These are phyloP conservation scores for Phenganax stokvisi DNA, from an alignment of 92 coral and sea anemone genomes.

Conservation along the genomic window DNA sequence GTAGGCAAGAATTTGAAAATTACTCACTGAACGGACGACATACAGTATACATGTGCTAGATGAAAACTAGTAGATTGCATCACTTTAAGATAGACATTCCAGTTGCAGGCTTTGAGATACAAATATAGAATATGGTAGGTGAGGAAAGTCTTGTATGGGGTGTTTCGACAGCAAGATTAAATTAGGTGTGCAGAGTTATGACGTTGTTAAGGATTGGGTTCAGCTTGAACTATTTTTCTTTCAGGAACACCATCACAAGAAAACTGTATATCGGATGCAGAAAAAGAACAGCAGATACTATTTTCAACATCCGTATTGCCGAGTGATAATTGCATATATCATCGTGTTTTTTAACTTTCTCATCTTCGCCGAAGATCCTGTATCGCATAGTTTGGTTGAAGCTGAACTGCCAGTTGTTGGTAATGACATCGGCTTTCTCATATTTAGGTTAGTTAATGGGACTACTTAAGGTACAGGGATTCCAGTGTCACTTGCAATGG, in stretches of 20 bases:
- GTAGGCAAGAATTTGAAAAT: too few species aligned
- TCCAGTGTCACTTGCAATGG: too few species aligned
- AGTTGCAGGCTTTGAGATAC: too few species aligned
- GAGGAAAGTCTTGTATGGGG: too few species aligned
- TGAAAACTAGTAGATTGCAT: too few species aligned
- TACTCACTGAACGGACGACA: too few species aligned
- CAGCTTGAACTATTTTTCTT: not conserved
- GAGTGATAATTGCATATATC: slow-evolving; percentile 78
- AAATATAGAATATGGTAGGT: too few species aligned
- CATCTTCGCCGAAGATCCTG: slow-evolving; percentile 97
- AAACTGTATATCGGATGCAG: slow-evolving; percentile 47
- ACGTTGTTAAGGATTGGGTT: too few species aligned
- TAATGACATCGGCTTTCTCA: slow-evolving; percentile 81
- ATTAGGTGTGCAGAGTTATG: too few species aligned
- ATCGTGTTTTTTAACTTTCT: slow-evolving; percentile 86
- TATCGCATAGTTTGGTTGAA: slow-evolving; percentile 77
- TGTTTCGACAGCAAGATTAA: too few species aligned
- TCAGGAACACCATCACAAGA: not conserved
- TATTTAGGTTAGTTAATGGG: slow-evolving; percentile 60
- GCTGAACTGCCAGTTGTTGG: slow-evolving; percentile 82
- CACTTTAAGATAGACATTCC: too few species aligned
- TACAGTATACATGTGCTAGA: too few species aligned
- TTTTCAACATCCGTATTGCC: slow-evolving; percentile 91
- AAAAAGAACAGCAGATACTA: slow-evolving; percentile 84
- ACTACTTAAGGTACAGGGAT: not conserved